phyloP scores from a whole-genome alignment of 2,113 vertebrate genomes.

The Camelus dromedarius region DNA sequence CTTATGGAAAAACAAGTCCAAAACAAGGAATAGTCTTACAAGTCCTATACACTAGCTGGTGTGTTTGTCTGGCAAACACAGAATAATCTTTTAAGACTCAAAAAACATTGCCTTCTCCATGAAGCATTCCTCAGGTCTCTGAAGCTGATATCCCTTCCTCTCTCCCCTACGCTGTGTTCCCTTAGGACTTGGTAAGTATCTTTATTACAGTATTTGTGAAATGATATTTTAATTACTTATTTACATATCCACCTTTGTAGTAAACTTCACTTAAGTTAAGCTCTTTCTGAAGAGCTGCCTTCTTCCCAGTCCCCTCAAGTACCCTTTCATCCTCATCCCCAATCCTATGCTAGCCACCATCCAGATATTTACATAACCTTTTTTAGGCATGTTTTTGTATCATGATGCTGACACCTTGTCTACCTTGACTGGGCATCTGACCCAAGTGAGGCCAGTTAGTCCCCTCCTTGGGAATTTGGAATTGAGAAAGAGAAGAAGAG shows the following conservation, averaged over 20 bases:
- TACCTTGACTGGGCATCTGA: background rate
- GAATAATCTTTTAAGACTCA: background rate
- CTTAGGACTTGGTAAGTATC: background rate
- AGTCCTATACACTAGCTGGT: background rate
- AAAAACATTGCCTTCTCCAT: background rate
- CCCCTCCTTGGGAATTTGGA: background rate
- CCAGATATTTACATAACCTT: background rate
- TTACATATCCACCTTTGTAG: background rate
- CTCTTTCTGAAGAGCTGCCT: background rate
- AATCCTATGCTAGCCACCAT: background rate
- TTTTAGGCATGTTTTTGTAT: background rate
- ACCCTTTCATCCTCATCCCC: background rate
- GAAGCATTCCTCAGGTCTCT: background rate
- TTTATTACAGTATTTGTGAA: background rate
- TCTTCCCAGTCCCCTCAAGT: background rate
- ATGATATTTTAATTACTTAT: background rate
- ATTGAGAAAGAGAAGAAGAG: background rate
- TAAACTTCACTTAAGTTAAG: background rate
- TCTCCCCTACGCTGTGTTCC: background rate
- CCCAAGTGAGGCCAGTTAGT: background rate
- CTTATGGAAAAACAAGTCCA: background rate
- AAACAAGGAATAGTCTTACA: background rate
- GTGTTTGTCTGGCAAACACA: background rate
- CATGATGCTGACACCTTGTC: background rate
- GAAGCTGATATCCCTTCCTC: background rate